Evolutionary conservation across 2,888 invertebrate species (phyloP).

Genomic region (Standfussiana lucernea): DNA sequence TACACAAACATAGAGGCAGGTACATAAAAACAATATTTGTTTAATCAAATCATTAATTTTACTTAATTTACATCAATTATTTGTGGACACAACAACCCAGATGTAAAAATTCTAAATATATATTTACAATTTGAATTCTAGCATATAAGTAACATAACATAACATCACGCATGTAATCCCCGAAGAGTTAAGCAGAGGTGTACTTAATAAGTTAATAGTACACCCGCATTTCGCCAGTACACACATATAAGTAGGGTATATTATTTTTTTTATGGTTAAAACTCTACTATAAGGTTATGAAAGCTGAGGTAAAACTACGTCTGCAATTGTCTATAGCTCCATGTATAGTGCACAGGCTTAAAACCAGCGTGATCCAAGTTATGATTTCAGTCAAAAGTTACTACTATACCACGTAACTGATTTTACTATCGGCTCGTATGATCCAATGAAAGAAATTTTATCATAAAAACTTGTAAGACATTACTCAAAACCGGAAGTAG

Average conservation of each 20-base stretch:
- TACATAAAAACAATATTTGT: constrained; percentile 20
- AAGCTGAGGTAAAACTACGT: neutral
- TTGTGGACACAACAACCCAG: constrained; percentile 6
- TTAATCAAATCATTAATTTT: constrained; percentile 18
- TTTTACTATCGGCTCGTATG: neutral
- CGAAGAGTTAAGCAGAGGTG: too few species aligned
- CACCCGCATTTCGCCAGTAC: too few species aligned
- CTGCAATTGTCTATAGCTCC: too few species aligned
- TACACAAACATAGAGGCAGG: neutral
- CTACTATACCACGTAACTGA: neutral
- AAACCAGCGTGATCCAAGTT: neutral
- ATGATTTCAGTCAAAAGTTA: neutral
- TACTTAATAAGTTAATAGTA: too few species aligned
- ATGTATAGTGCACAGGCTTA: neutral
- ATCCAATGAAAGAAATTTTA: neutral
- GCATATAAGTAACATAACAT: too few species aligned
- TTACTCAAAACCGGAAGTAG: constrained; percentile 12
- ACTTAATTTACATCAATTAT: constrained; percentile 9
- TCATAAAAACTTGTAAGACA: neutral
- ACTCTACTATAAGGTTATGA: neutral
- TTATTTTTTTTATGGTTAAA: neutral
- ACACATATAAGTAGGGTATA: too few species aligned
- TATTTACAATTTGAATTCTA: neutral
- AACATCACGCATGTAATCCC: too few species aligned
- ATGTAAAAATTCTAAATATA: constrained; percentile 4